phyloP scores from a whole-genome alignment of 2,888 invertebrate species.

The Troides oblongomaculatus region DNA sequence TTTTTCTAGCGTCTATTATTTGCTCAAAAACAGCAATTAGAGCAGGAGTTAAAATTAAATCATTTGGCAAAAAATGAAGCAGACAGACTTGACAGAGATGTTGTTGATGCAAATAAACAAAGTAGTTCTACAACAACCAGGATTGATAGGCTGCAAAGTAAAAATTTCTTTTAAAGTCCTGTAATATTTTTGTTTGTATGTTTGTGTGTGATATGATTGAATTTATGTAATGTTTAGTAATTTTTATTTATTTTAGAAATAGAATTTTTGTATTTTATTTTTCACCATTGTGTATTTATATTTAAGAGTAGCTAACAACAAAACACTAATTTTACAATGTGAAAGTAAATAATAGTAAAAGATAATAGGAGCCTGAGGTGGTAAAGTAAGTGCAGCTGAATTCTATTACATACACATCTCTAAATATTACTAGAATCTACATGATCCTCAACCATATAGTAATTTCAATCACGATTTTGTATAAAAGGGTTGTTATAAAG shows the following conservation, averaged over 20 bases:
- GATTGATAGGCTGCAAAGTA: slow-evolving; percentile 64
- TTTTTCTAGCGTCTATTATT: slow-evolving; percentile 81
- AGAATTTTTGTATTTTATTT: no score
- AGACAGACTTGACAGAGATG: slow-evolving; percentile 67
- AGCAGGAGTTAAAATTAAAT: slow-evolving; percentile 83
- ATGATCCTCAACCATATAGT: no score
- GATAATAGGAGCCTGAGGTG: not conserved
- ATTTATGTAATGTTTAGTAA: not conserved
- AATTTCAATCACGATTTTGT: no score
- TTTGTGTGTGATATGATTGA: not conserved
- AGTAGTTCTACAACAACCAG: slow-evolving; percentile 64
- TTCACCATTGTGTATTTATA: no score
- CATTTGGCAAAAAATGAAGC: slow-evolving; percentile 68
- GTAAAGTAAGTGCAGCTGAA: not conserved
- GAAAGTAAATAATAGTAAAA: no score
- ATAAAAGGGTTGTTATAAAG: no score
- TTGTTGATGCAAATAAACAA: slow-evolving; percentile 69
- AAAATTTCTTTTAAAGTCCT: slow-evolving; percentile 22
- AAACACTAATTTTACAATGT: no score
- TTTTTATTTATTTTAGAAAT: not conserved
- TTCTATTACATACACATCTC: not conserved
- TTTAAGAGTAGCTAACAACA: no score
- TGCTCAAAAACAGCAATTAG: slow-evolving; percentile 84
- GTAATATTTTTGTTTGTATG: not conserved
- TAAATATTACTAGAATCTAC: no score